phyloP scores from a whole-genome alignment of 2,888 invertebrate species.

The Opisthograptis luteolata region DNA sequence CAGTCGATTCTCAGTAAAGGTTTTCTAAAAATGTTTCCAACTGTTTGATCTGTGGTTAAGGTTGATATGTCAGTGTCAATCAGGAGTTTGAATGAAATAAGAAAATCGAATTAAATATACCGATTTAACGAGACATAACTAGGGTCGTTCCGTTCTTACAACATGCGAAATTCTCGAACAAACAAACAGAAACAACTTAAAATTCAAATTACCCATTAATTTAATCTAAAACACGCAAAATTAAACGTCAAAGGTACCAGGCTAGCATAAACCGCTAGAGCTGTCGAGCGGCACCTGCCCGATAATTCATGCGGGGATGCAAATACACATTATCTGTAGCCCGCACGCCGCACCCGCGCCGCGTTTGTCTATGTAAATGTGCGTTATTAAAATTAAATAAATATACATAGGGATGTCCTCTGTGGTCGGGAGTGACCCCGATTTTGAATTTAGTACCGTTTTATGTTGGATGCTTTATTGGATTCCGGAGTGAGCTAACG shows the following conservation, averaged over 20 bases:
- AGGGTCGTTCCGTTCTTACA: too few species aligned
- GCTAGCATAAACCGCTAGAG: constrained; percentile 22
- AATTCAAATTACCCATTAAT: constrained; percentile 21
- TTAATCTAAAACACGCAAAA: constrained; percentile 24
- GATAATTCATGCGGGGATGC: constrained; percentile 66
- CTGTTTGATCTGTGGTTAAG: too few species aligned
- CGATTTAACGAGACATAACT: too few species aligned
- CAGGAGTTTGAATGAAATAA: too few species aligned
- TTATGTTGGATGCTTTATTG: constrained; percentile 19
- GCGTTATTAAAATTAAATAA: constrained; percentile 81
- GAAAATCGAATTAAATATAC: too few species aligned
- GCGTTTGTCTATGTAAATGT: constrained; percentile 72
- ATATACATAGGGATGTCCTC: constrained; percentile 58
- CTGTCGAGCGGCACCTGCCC: constrained; percentile 28
- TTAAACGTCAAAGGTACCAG: constrained; percentile 25
- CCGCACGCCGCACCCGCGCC: constrained; percentile 65
- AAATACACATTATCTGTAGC: constrained; percentile 74
- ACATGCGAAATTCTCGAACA: too few species aligned
- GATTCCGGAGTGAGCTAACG: constrained; percentile 9
- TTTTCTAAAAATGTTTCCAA: too few species aligned
- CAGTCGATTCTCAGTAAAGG: too few species aligned
- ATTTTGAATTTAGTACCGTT: constrained; percentile 29
- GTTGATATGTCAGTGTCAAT: too few species aligned
- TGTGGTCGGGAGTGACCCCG: constrained; percentile 34
- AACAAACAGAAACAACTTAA: constrained; percentile 12